These are phyloP conservation scores for Anolis apletophallus DNA, from an alignment of 2,797 vertebrate genomes.

Conservation along the genomic window DNA sequence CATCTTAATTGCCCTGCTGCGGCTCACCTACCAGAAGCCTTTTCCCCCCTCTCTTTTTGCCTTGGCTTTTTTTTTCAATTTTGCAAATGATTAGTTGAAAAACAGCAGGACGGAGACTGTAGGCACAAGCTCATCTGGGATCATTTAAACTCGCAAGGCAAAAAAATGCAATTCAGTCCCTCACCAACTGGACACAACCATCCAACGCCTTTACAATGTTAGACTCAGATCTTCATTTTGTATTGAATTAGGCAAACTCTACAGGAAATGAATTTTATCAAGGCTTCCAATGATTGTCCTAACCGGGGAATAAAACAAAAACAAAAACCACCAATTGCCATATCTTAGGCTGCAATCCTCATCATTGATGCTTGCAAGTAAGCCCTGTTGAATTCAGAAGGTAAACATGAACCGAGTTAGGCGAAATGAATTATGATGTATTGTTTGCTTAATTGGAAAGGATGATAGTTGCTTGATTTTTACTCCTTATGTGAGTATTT, in stretches of 20 bases:
- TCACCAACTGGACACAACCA: slow-evolving; percentile 39
- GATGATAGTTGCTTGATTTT: neutral
- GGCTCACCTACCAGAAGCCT: slow-evolving; percentile 76
- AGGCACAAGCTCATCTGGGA: neutral
- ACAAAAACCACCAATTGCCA: slow-evolving; percentile 17
- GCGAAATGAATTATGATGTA: neutral
- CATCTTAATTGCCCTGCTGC: slow-evolving; percentile 79
- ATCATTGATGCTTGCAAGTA: neutral
- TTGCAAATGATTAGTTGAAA: slow-evolving; percentile 66
- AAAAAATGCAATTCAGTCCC: slow-evolving; percentile 2
- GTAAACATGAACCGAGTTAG: neutral
- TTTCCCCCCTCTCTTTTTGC: slow-evolving; percentile 25
- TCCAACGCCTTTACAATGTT: neutral
- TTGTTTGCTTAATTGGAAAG: slow-evolving; percentile 10
- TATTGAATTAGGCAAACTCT: slow-evolving; percentile 10
- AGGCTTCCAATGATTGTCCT: neutral
- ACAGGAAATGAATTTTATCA: slow-evolving; percentile 15
- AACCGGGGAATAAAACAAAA: slow-evolving; percentile 33
- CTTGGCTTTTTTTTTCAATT: slow-evolving; percentile 1
- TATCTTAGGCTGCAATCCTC: slow-evolving; percentile 4
- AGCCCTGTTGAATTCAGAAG: neutral
- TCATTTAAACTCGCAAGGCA: slow-evolving; percentile 40
- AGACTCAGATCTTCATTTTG: slow-evolving; percentile 28
- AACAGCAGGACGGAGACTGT: slow-evolving; percentile 41
- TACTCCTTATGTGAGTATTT: neutral